Percentiles rank a stretch among this genome's conserved stretches.
Evolutionary conservation across 2,888 invertebrate species (phyloP).

Genomic region (Lithosia quadra): DNA sequence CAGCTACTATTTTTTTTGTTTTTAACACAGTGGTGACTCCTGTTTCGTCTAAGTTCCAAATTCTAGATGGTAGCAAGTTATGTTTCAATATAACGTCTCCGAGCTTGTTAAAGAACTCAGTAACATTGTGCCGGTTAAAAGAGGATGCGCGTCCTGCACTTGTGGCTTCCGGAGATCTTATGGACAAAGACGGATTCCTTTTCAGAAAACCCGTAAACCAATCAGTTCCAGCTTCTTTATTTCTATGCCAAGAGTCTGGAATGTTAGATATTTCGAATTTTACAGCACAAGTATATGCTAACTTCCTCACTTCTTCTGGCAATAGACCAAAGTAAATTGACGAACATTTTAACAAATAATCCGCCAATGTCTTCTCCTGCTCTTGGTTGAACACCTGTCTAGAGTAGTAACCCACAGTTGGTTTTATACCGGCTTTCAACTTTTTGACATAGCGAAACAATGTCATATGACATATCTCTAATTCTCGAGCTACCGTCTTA

Average conservation of each 20-base stretch:
- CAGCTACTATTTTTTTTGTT: constrained; percentile 9
- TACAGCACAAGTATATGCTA: constrained; percentile 6
- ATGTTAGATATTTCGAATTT: neutral
- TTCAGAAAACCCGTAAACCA: constrained; percentile 13
- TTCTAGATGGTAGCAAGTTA: neutral
- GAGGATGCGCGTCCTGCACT: neutral
- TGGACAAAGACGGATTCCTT: neutral
- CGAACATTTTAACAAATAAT: constrained; percentile 1
- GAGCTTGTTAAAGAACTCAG: neutral
- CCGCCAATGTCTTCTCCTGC: neutral
- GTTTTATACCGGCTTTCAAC: constrained; percentile 3
- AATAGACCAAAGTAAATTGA: constrained; percentile 13
- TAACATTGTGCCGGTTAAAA: constrained; percentile 1
- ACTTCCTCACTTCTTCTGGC: constrained; percentile 3
- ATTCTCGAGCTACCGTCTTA: constrained; percentile 15
- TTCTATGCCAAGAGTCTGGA: constrained; percentile 6
- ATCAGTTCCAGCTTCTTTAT: constrained; percentile 5
- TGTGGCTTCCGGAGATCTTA: constrained; percentile 7
- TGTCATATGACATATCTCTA: constrained; percentile 25
- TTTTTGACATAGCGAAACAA: constrained; percentile 20
- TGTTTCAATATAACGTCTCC: neutral
- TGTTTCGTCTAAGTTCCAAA: neutral
- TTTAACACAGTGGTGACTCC: constrained; percentile 3
- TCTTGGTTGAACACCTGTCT: constrained; percentile 6
- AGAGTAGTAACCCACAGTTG: neutral